Evolutionary conservation across 2,113 vertebrate species (phyloP).

Genomic region (Crocuta crocuta): DNA sequence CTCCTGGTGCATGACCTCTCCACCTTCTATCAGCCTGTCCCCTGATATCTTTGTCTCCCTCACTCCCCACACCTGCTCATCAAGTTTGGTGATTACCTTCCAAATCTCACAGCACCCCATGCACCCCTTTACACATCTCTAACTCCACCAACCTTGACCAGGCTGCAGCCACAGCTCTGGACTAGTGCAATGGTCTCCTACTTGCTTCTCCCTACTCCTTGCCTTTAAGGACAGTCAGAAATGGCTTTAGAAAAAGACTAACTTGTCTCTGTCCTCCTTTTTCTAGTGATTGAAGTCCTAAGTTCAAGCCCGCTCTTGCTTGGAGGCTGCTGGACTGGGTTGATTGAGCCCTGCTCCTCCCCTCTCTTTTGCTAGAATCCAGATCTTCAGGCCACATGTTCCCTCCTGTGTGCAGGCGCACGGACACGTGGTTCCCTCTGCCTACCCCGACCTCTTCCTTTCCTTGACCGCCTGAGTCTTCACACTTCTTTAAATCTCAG

Average conservation of each 20-base stretch:
- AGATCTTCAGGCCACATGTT: fast-evolving
- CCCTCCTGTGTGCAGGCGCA: fast-evolving
- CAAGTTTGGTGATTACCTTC: background rate
- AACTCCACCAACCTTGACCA: too few relatives aligned
- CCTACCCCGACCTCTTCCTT: background rate
- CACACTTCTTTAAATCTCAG: background rate
- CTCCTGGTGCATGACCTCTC: background rate
- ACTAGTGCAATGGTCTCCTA: too few relatives aligned
- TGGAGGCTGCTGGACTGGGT: too few relatives aligned
- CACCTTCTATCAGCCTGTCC: fast-evolving
- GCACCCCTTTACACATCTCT: fast-evolving
- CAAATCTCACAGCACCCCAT: background rate
- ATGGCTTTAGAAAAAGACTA: background rate
- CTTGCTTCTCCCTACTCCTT: background rate
- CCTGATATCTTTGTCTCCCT: background rate
- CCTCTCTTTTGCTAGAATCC: background rate
- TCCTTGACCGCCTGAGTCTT: background rate
- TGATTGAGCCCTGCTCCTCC: background rate
- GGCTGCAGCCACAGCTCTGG: too few relatives aligned
- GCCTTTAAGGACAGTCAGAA: too few relatives aligned
- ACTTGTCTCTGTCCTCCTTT: background rate
- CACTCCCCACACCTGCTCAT: background rate
- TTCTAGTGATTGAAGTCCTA: background rate
- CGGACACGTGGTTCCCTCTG: background rate
- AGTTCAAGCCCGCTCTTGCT: background rate